Evolutionary conservation across 2,113 vertebrate genomes (phyloP).

Genomic region (Mixornis gularis): DNA sequence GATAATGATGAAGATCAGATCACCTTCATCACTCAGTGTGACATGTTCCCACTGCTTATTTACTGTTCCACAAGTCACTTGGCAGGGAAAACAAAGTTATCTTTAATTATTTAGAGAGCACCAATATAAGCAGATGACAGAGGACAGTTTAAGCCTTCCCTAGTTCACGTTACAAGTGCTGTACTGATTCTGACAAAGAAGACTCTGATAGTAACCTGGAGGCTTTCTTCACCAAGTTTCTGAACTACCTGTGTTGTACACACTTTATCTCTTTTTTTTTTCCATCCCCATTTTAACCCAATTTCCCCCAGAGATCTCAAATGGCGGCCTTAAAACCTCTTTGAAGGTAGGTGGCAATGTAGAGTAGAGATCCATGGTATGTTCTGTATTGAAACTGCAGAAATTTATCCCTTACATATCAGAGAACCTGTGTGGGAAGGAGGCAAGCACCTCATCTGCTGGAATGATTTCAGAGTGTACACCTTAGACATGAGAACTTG

Average conservation of each 20-base stretch:
- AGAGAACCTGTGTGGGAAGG: neutral
- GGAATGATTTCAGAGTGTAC: neutral
- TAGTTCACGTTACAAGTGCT: neutral
- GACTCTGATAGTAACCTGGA: neutral
- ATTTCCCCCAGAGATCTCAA: neutral
- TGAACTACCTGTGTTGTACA: accelerated
- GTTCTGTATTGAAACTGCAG: neutral
- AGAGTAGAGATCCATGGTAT: neutral
- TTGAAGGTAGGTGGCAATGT: neutral
- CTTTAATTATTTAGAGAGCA: neutral
- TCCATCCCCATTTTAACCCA: neutral
- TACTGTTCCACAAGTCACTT: neutral
- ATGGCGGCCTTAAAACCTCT: neutral
- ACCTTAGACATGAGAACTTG: neutral
- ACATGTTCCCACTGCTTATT: neutral
- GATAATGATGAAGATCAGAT: neutral
- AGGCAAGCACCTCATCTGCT: neutral
- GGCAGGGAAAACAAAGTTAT: neutral
- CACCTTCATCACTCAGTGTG: neutral
- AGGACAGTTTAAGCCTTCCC: neutral
- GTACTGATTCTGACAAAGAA: neutral
- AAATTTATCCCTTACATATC: neutral
- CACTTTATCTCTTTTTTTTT: accelerated
- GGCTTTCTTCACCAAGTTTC: neutral
- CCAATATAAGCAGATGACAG: neutral